Evolutionary conservation across 2,888 invertebrate species (phyloP).

Genomic region (Ditula angustiorana): DNA sequence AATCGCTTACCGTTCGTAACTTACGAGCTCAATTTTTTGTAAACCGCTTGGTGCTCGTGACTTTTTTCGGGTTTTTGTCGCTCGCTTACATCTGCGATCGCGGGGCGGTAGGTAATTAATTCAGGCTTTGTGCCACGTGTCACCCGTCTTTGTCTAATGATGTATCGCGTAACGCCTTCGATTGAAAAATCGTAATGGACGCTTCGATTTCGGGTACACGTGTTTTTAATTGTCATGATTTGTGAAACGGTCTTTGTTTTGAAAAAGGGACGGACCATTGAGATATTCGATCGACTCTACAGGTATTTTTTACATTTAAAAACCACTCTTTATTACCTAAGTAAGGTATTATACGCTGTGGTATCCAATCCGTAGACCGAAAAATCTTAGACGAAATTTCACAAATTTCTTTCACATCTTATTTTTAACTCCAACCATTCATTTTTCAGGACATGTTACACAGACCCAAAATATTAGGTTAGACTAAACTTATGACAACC

Average conservation of each 20-base stretch:
- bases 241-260: not conserved
- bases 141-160: conserved; percentile 39
- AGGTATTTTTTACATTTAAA: too few species aligned
- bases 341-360: too few species aligned
- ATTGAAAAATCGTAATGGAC: conserved; percentile 29
- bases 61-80: conserved; percentile 44
- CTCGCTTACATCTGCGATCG: conserved; percentile 51
- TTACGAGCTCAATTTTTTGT: not conserved
- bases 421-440: too few species aligned
- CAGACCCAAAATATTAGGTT: too few species aligned
- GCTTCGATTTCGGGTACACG: conserved; percentile 46
- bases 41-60: not conserved
- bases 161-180: conserved; percentile 41
- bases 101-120: conserved; percentile 60
- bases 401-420: too few species aligned
- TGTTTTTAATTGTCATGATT: conserved; percentile 46
- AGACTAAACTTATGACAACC: too few species aligned
- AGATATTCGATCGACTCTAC: too few species aligned
- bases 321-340: too few species aligned
- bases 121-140: conserved; percentile 57
- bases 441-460: too few species aligned
- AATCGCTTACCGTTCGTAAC: not conserved
- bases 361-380: too few species aligned
- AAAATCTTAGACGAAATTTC: too few species aligned
- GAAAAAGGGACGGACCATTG: too few species aligned